Evolutionary conservation across 2,113 vertebrate species (phyloP).

Genomic region (Sprattus sprattus): DNA sequence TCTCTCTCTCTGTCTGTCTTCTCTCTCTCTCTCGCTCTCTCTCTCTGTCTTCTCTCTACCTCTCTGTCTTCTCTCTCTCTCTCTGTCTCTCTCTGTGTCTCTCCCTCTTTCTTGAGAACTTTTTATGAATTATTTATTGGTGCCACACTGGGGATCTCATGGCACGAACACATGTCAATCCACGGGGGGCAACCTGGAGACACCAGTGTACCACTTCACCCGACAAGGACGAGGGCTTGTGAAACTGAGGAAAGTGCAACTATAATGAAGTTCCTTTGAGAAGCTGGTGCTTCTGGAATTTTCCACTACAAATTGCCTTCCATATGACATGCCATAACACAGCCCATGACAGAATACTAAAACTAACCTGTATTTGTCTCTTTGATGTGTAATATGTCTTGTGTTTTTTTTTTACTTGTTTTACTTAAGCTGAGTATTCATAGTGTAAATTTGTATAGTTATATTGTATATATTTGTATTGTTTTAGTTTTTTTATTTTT

Average conservation of each 20-base stretch:
- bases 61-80: background rate
- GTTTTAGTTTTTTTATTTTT: too few species aligned
- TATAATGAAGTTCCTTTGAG: background rate
- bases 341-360: background rate
- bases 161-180: background rate
- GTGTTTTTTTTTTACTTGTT: too few species aligned
- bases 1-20: too few species aligned
- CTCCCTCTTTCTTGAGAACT: background rate
- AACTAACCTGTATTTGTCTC: too few species aligned
- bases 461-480: too few species aligned
- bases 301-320: background rate
- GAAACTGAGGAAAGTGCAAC: background rate
- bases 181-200: background rate
- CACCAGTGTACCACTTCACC: background rate
- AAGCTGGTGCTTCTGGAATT: background rate
- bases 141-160: background rate
- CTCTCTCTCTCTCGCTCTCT: background rate
- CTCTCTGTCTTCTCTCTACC: too few species aligned
- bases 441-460: too few species aligned
- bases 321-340: background rate
- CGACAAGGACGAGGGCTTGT: background rate
- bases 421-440: too few species aligned
- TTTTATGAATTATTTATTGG: background rate
- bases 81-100: background rate
- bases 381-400: too few species aligned